These are phyloP conservation scores for Scrobipalpa atriplicella DNA, from an alignment of 2,888 invertebrate species.

Conservation along the genomic window DNA sequence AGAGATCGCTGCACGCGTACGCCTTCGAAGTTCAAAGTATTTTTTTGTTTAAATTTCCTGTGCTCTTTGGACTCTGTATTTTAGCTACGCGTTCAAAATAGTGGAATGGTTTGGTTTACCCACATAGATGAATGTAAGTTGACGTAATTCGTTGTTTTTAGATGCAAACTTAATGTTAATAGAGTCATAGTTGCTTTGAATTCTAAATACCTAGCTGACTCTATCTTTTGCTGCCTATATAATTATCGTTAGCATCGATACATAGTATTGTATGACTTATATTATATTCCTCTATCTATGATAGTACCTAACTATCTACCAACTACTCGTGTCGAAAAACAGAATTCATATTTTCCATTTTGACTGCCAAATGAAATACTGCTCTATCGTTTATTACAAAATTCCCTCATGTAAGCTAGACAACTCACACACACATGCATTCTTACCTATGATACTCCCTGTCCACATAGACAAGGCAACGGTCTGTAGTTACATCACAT, in stretches of 20 bases:
- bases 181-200: background rate
- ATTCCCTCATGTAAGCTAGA: background rate
- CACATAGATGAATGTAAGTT: background rate
- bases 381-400: background rate
- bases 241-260: no score
- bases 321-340: no score
- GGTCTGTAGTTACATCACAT: background rate
- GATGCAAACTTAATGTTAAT: background rate
- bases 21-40: background rate
- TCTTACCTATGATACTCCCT: background rate
- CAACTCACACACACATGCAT: background rate
- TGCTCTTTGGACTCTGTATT: background rate
- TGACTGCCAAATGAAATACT: no score
- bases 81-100: background rate
- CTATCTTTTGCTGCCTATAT: no score
- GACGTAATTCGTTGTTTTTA: conserved; percentile 7
- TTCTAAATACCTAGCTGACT: no score
- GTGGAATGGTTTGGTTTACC: background rate
- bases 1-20: conserved; percentile 7
- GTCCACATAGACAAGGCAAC: background rate
- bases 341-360: no score
- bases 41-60: background rate
- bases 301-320: no score
- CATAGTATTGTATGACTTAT: no score
- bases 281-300: no score